phyloP scores from a whole-genome alignment of 2,888 invertebrate genomes.

The Polydrusus cervinus region DNA sequence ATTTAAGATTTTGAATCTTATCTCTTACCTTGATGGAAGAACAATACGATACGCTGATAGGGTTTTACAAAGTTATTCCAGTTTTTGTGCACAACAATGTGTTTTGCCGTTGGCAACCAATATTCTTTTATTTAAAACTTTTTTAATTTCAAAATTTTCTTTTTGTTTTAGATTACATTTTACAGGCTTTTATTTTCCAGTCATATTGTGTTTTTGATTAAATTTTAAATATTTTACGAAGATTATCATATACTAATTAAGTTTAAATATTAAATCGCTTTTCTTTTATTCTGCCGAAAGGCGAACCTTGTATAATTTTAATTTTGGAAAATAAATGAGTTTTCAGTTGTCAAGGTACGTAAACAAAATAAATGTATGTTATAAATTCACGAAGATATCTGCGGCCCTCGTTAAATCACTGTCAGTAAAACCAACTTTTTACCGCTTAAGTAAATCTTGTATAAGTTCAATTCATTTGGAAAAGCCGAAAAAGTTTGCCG shows the following conservation, averaged over 20 bases:
- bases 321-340: conserved; percentile 22
- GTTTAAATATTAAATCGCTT: conserved; percentile 3
- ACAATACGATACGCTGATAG: no score
- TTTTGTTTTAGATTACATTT: neutral
- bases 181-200: neutral
- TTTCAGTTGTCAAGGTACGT: conserved; percentile 20
- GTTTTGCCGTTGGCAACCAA: neutral
- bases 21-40: no score
- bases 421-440: conserved; percentile 44
- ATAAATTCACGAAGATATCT: conserved; percentile 42
- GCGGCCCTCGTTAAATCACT: conserved; percentile 43
- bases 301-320: conserved; percentile 3
- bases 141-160: neutral
- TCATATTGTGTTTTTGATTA: neutral
- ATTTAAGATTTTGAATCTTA: no score
- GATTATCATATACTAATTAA: neutral
- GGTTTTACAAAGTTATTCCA: no score
- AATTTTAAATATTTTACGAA: neutral
- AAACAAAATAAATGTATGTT: conserved; percentile 40
- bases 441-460: conserved; percentile 41
- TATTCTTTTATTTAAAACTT: neutral
- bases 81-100: no score
- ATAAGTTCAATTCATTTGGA: conserved; percentile 40
- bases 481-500: conserved; percentile 28
- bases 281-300: neutral